Percentiles rank a stretch among this genome's conserved stretches.
Evolutionary conservation across 2,113 vertebrate genomes (phyloP).

Genomic region (Ivindomyrus marchei): DNA sequence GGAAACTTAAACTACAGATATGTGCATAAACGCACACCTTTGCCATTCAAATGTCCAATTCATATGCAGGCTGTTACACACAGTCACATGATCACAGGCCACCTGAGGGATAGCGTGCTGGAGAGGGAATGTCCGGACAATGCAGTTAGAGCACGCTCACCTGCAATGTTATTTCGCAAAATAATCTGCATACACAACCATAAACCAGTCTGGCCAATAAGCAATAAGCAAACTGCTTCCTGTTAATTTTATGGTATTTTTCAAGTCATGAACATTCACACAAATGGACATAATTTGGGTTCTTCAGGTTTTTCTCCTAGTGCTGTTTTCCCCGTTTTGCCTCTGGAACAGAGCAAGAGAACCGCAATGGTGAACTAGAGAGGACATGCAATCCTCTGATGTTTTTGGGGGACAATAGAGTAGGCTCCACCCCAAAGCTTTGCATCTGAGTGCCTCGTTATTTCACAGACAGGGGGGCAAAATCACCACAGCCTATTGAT

Average conservation of each 20-base stretch:
- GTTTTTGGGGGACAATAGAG: slow-evolving; percentile 9
- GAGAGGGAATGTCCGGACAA: not conserved
- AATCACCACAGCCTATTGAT: slow-evolving; percentile 27
- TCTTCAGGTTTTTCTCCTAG: not conserved
- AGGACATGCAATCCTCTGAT: not conserved
- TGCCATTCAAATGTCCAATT: not conserved
- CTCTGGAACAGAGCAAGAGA: not conserved
- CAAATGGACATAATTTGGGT: not conserved
- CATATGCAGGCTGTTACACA: not conserved
- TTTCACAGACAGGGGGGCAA: slow-evolving; percentile 2
- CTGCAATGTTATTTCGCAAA: not conserved
- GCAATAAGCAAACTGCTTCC: not conserved
- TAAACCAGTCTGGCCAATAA: not conserved
- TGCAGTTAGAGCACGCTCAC: not conserved
- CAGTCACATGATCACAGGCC: not conserved
- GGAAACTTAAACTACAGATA: not conserved
- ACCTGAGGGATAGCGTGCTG: not conserved
- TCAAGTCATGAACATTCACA: not conserved
- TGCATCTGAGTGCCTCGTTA: slow-evolving; percentile 14
- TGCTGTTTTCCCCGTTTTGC: not conserved
- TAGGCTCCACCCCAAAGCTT: not conserved
- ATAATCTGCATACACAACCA: not conserved
- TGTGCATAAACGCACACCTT: not conserved
- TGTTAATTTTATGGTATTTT: not conserved
- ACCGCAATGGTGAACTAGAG: not conserved